Percentiles rank a stretch among this genome's conserved stretches.
Conservation (phyloP, 35 echinoderm and acorn worm genomes). For the Amphiura filiformis region DNA sequence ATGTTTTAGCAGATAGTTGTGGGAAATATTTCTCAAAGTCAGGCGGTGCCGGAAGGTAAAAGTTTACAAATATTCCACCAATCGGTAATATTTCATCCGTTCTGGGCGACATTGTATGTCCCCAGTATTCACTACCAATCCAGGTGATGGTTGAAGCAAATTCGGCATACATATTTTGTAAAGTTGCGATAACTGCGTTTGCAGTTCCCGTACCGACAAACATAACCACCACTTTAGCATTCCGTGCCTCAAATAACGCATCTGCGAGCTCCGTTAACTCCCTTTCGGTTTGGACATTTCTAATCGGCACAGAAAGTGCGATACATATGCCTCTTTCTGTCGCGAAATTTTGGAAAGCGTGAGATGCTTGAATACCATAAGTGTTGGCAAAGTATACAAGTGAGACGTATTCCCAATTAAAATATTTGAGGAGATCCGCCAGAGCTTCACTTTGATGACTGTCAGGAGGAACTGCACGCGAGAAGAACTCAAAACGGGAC, state of each 20-base stretch:
- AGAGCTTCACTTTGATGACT: conserved; percentile 19
- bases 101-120: background rate
- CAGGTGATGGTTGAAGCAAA: background rate
- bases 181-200: background rate
- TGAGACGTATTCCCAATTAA: conserved; percentile 38
- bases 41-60: background rate
- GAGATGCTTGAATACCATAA: conserved; percentile 3
- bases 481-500: conserved; percentile 9
- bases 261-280: background rate
- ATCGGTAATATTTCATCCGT: background rate
- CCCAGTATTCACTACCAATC: conserved; percentile 30
- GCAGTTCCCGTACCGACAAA: background rate
- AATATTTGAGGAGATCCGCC: conserved; percentile 13
- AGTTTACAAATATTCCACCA: background rate
- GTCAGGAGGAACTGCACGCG: conserved; percentile 23
- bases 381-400: conserved; percentile 20
- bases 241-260: background rate
- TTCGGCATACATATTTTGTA: background rate
- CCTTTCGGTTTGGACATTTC: too few relatives aligned
- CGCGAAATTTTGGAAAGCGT: background rate
- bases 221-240: background rate
- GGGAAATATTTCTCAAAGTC: background rate
- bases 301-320: background rate
- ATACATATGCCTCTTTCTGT: background rate
- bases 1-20: too few relatives aligned